Base-by-base conservation (phyloP, 2,888 invertebrate genomes). In the Chrysodeixis includens region DNA sequence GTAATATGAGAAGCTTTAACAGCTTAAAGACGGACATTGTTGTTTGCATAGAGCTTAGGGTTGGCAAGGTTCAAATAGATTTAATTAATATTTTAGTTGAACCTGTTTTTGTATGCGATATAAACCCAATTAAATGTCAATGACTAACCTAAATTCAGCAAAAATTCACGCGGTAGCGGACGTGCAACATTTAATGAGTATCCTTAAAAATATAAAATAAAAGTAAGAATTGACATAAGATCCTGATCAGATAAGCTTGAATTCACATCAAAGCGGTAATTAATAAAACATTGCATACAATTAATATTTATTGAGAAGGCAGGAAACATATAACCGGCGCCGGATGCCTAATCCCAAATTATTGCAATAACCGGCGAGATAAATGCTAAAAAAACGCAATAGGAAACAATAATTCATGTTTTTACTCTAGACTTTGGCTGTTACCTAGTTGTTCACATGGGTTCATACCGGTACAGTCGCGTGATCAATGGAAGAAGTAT, bases 1-100 rank as follows among this genome's bases (percentile, higher is more conserved):
- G 82, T 77, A 78, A 78, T 69, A 56, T 56, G 75, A 83, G 79
- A 77, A 65, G 52, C 53, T 52, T 55, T 66, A 57, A 59, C 26
- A 40, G 54, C 56, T 77, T 66, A 75, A 70, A 77, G 70, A 56
- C 66, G 63, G 65, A 55, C 69, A 80, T 73, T 80, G 75, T 77
- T 64, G 56, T 73, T 66, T 55, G 53, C n/a, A 26, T 18, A 66
- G 40, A n/a, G 40, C 63, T 44, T 46, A 81, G 81, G 78, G 78
- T 35, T 79, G 72, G 1, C 60, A 7, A 53, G 62, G 20, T 4
- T 46, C 9, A 9, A 22, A 18, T n/a, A 16, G 12, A 53, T n/a
- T n/a, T n/a, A n/a, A n/a, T n/a, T n/a, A n/a, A n/a, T n/a, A n/a
- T n/a, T n/a, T n/a, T n/a, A n/a, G n/a, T n/a, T n/a, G n/a, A n/a